These are phyloP conservation scores for Montifringilla adamsi DNA, from an alignment of 2,113 vertebrate species.

Conservation along the genomic window DNA sequence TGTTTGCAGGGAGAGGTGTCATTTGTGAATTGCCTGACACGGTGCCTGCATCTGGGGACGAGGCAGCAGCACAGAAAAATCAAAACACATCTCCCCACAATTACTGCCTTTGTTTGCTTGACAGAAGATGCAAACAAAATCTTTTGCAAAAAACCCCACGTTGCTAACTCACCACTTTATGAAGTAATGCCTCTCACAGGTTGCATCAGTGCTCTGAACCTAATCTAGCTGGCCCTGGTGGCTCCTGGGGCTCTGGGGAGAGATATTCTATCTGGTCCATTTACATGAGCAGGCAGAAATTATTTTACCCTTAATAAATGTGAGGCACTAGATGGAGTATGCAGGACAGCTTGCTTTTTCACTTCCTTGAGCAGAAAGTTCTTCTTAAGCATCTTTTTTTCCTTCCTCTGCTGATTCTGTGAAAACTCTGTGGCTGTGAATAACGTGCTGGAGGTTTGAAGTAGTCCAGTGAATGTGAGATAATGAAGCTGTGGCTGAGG, in stretches of 20 bases:
- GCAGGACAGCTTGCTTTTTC: conserved; percentile 55
- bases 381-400: conserved; percentile 56
- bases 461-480: conserved; percentile 38
- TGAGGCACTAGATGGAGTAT: conserved; percentile 22
- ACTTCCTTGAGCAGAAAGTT: conserved; percentile 57
- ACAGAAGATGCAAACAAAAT: neutral
- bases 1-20: neutral
- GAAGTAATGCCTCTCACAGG: conserved; percentile 21
- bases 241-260: conserved; percentile 30
- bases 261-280: conserved; percentile 14
- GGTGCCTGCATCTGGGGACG: neutral
- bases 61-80: neutral
- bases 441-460: conserved; percentile 56
- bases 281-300: conserved; percentile 42
- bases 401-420: conserved; percentile 58
- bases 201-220: conserved; percentile 55
- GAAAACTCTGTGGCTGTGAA: conserved; percentile 55
- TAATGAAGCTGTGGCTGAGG: conserved; percentile 66
- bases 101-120: neutral
- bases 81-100: neutral
- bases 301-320: conserved; percentile 60
- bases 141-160: neutral
- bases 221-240: conserved; percentile 43
- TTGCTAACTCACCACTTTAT: conserved; percentile 26
- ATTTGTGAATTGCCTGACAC: neutral